Percentiles rank a stretch among this genome's conserved stretches.
Evolutionary conservation across 2,888 invertebrate species (phyloP).

Genomic region (Callyntrura sp.): DNA sequence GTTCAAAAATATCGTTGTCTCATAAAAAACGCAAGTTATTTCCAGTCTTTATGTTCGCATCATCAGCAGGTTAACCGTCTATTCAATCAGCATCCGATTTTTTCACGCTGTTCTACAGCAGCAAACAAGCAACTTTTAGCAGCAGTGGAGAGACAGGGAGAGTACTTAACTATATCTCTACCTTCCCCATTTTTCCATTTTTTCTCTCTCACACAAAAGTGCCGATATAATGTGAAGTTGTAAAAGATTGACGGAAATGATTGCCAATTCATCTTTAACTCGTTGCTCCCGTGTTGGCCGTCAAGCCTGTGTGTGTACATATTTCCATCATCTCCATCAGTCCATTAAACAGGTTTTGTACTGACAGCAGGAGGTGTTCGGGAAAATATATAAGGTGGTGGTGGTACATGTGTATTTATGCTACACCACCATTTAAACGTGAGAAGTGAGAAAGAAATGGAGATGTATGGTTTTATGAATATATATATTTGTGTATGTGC

Average conservation of each 20-base stretch:
- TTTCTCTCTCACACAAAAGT: slow-evolving; percentile 51
- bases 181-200: background rate
- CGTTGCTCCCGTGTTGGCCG: slow-evolving; percentile 14
- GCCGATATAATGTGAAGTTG: slow-evolving; percentile 51
- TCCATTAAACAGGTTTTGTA: slow-evolving; percentile 77
- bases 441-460: background rate
- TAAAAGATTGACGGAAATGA: slow-evolving; percentile 74
- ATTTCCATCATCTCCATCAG: slow-evolving; percentile 74
- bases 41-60: background rate
- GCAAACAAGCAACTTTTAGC: background rate
- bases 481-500: slow-evolving; percentile 21
- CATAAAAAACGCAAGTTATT: background rate
- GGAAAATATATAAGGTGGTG: background rate
- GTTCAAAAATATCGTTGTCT: slow-evolving; percentile 54
- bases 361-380: slow-evolving; percentile 65
- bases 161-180: background rate
- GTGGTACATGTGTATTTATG: slow-evolving; percentile 25
- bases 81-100: slow-evolving; percentile 35
- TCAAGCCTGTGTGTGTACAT: slow-evolving; percentile 30
- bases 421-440: slow-evolving; percentile 12
- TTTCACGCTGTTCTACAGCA: slow-evolving; percentile 48
- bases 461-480: background rate
- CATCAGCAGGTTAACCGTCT: slow-evolving; percentile 70
- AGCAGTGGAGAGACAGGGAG: background rate
- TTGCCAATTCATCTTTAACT: slow-evolving; percentile 75